Percentiles rank a stretch among this genome's conserved stretches.
phyloP scores from a whole-genome alignment of 1,140 invertebrate species.

The Oscheius sp. region DNA sequence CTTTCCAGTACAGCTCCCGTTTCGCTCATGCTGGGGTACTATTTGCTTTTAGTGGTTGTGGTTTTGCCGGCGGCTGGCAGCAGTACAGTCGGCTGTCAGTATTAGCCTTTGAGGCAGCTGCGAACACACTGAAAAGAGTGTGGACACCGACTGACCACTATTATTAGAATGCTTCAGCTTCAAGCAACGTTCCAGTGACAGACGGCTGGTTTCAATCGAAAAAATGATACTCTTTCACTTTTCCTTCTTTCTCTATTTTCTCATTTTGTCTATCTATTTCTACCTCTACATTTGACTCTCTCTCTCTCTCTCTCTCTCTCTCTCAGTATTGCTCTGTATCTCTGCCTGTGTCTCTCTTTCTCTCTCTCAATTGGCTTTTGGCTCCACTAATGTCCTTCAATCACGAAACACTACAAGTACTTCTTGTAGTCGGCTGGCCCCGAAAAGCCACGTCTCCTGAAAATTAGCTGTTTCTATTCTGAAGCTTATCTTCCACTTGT shows the following conservation, averaged over 20 bases:
- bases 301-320: no score
- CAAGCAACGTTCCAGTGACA: background rate
- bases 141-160: conserved; percentile 10
- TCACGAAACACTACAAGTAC: no score
- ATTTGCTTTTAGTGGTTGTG: conserved; percentile 8
- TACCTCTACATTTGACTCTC: no score
- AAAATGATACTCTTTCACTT: background rate
- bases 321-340: no score
- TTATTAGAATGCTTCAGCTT: background rate
- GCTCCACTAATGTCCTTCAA: no score
- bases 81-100: conserved; percentile 8
- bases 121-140: background rate
- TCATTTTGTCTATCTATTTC: no score
- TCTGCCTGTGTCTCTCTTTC: no score
- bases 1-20: conserved; percentile 1
- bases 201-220: background rate
- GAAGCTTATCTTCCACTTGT: no score
- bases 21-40: background rate
- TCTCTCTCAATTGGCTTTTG: no score
- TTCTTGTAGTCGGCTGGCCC: no score
- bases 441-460: no score
- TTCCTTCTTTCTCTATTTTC: background rate
- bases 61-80: background rate
- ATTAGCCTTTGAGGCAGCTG: background rate
- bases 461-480: no score